These are phyloP conservation scores for Morbakka virulenta DNA, from an alignment of 30 jellyfish, hydroid and myxozoan genomes.

Conservation along the genomic window DNA sequence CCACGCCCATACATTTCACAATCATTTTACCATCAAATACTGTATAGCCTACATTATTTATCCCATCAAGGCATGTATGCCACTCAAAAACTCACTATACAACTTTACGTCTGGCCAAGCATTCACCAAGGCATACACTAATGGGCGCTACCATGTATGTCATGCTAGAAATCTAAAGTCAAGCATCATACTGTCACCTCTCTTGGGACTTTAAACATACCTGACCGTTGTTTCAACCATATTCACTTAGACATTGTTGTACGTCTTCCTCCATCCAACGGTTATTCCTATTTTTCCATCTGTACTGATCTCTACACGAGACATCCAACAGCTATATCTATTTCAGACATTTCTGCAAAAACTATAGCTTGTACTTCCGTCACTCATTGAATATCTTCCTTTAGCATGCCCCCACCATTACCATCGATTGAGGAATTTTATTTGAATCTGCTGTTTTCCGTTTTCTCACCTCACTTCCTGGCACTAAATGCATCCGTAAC, in stretches of 20 bases:
- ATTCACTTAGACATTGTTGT: slow-evolving; percentile 48
- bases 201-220: slow-evolving; percentile 9
- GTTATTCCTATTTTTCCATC: slow-evolving; percentile 1
- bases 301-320: slow-evolving; percentile 40
- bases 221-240: slow-evolving; percentile 33
- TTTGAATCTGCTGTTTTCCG: slow-evolving; percentile 16
- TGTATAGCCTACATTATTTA: no score
- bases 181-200: background rate
- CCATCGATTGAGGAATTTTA: slow-evolving; percentile 57
- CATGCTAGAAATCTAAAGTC: no score
- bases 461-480: background rate
- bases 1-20: no score
- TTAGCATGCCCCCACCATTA: slow-evolving; percentile 47
- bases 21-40: no score
- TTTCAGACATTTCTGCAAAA: slow-evolving; percentile 42
- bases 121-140: no score
- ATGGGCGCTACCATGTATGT: no score
- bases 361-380: slow-evolving; percentile 31
- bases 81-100: no score
- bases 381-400: slow-evolving; percentile 5
- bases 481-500: slow-evolving; percentile 10
- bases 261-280: slow-evolving; percentile 29
- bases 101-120: no score
- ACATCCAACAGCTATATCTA: slow-evolving; percentile 31
- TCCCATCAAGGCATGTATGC: no score